Evolutionary conservation across 2,113 vertebrate species (phyloP).

Genomic region (Pao palembangensis): DNA sequence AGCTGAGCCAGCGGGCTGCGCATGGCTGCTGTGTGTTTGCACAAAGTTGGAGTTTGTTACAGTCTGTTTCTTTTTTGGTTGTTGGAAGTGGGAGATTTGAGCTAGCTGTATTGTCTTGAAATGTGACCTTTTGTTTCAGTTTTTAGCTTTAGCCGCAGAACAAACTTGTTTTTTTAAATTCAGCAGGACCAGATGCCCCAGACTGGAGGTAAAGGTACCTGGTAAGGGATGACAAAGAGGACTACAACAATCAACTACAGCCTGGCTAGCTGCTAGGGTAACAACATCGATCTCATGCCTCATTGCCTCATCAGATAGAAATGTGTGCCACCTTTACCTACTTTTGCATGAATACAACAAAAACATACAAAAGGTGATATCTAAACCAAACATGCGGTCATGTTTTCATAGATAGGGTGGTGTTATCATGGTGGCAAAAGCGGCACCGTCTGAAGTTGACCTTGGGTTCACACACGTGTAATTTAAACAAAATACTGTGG

Average conservation of each 20-base stretch:
- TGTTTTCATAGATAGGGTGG: not conserved
- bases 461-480: not conserved
- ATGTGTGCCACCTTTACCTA: too few relatives aligned
- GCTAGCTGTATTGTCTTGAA: not conserved
- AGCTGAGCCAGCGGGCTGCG: conserved; percentile 7
- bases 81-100: not conserved
- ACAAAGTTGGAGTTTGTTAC: not conserved
- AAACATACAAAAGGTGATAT: too few relatives aligned
- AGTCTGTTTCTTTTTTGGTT: conserved; percentile 9
- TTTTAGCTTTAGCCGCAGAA: conserved; percentile 8
- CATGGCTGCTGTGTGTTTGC: conserved; percentile 14
- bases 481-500: not conserved
- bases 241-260: not conserved
- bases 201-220: not conserved
- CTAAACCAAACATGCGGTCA: not conserved
- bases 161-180: not conserved
- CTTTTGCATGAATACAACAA: too few relatives aligned
- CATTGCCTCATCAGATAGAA: too few relatives aligned
- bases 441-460: conserved; percentile 9
- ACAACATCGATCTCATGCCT: too few relatives aligned
- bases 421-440: conserved; percentile 21
- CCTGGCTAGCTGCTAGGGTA: not conserved
- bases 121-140: not conserved
- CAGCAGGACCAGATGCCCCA: not conserved
- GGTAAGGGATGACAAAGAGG: not conserved